phyloP scores from a whole-genome alignment of 2,888 invertebrate species.

The Drosophila rellima region DNA sequence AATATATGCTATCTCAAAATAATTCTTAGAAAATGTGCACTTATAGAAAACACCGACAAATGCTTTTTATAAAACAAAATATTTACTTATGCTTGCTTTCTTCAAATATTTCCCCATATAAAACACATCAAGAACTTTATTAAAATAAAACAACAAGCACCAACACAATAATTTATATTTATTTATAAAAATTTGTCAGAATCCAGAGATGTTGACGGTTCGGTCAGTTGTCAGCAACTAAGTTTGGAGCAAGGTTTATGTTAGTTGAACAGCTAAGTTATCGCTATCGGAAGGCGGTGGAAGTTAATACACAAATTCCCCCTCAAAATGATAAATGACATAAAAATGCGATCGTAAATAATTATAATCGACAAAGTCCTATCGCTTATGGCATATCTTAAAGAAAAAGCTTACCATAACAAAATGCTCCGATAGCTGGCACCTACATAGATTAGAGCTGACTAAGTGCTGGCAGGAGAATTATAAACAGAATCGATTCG shows the following conservation, averaged over 20 bases:
- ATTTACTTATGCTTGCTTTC: too few relatives aligned
- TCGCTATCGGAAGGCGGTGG: constrained; percentile 40
- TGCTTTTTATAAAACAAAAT: too few relatives aligned
- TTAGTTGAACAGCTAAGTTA: constrained; percentile 24
- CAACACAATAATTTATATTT: constrained; percentile 30
- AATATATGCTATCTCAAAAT: too few relatives aligned
- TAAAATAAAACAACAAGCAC: constrained; percentile 42
- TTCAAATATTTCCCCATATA: background rate
- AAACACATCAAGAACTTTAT: background rate
- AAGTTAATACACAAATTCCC: constrained; percentile 52
- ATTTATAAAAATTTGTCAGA: constrained; percentile 22
- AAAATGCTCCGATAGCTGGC: constrained; percentile 34
- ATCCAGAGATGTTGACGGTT: constrained; percentile 17
- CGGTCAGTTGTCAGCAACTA: constrained; percentile 59
- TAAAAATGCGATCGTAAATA: constrained; percentile 72
- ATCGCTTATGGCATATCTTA: constrained; percentile 63
- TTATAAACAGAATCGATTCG: constrained; percentile 32
- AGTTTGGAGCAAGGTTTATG: constrained; percentile 31
- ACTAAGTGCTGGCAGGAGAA: constrained; percentile 49
- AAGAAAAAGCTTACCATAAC: constrained; percentile 45
- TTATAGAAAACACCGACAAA: too few relatives aligned
- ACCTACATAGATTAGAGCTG: constrained; percentile 63
- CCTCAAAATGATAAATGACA: constrained; percentile 69
- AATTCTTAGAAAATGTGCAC: too few relatives aligned
- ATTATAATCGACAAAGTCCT: constrained; percentile 57